These are phyloP conservation scores for Carollia perspicillata DNA, from an alignment of 2,113 vertebrate species.

Conservation along the genomic window DNA sequence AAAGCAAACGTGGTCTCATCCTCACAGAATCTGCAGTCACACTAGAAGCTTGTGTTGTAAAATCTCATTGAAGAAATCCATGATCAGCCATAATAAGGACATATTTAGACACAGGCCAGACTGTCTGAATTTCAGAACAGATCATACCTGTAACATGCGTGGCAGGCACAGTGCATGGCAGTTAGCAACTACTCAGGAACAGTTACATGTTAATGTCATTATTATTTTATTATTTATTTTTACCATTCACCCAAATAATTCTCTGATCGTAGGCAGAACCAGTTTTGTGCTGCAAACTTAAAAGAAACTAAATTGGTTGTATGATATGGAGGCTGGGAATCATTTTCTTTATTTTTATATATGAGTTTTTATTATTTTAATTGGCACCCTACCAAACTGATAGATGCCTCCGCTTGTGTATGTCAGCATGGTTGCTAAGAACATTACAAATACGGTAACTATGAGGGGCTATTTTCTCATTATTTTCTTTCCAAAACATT, in stretches of 20 bases:
- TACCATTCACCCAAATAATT: neutral
- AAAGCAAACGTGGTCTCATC: neutral
- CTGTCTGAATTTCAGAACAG: neutral
- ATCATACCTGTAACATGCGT: neutral
- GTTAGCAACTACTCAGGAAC: neutral
- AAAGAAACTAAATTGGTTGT: neutral
- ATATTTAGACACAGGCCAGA: neutral
- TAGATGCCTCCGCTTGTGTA: constrained; percentile 4
- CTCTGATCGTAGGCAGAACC: neutral
- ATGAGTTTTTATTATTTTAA: constrained; percentile 39
- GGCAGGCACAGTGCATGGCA: neutral
- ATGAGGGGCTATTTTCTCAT: neutral
- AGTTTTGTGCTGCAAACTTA: neutral
- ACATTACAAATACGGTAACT: neutral
- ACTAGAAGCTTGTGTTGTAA: neutral
- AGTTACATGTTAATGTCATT: neutral
- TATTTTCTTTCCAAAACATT: constrained; percentile 34
- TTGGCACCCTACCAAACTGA: constrained; percentile 37
- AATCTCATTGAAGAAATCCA: neutral
- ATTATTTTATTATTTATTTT: neutral
- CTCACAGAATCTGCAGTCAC: neutral
- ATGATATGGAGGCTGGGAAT: neutral
- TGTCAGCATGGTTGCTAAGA: neutral
- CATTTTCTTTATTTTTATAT: constrained; percentile 24
- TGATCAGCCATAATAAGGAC: neutral